Evolutionary conservation across 2,113 vertebrate species (phyloP).

Genomic region (Lophochroa leadbeateri): DNA sequence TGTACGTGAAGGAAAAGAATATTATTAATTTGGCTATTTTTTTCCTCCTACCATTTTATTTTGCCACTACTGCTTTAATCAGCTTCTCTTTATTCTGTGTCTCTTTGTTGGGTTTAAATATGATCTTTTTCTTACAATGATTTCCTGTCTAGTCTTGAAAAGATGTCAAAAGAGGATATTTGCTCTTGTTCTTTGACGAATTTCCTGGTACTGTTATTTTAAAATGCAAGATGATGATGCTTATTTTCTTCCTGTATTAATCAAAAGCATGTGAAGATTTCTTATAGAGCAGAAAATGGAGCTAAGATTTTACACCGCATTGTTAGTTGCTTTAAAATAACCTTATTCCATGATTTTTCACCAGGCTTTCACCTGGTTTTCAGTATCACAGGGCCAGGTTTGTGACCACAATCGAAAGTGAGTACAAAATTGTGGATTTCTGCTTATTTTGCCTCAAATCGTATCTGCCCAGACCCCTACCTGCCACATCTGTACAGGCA

Average conservation of each 20-base stretch:
- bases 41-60: neutral
- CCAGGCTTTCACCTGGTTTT: neutral
- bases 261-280: neutral
- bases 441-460: neutral
- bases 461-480: neutral
- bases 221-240: neutral
- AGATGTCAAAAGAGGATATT: neutral
- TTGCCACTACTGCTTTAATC: conserved; percentile 25
- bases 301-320: neutral
- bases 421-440: neutral
- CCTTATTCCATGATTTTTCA: neutral
- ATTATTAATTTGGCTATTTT: neutral
- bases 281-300: neutral
- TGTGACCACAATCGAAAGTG: neutral
- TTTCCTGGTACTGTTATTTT: neutral
- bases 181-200: conserved; percentile 1
- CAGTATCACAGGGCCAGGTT: neutral
- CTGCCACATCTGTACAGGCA: no score
- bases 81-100: neutral
- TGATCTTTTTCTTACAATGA: neutral
- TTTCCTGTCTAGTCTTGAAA: conserved; percentile 11
- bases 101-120: neutral
- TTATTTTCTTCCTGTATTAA: neutral
- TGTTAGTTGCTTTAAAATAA: neutral
- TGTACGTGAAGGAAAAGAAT: neutral